Conservation (phyloP, 1,140 invertebrate genomes). For the Ruditapes philippinarum region DNA sequence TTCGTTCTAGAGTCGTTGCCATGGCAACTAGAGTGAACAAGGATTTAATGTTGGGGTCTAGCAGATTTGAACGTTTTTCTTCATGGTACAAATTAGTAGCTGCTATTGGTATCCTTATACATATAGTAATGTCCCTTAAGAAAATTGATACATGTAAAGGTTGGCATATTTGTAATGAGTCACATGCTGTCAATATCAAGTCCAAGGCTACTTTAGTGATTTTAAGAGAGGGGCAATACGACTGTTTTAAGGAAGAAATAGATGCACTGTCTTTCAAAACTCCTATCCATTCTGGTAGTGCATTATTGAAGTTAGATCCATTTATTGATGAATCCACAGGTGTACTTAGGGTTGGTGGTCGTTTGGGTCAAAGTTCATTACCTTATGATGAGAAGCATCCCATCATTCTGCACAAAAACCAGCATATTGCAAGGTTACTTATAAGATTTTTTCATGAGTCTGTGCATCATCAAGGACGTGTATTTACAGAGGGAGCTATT, state of each 20-base stretch:
- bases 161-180: constrained; percentile 61
- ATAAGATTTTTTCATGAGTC: constrained; percentile 60
- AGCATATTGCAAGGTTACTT: constrained; percentile 64
- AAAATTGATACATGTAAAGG: constrained; percentile 22
- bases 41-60: not conserved
- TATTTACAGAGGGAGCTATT: constrained; percentile 51
- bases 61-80: constrained; percentile 53
- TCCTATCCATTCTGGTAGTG: not conserved
- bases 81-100: constrained; percentile 55
- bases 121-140: constrained; percentile 28
- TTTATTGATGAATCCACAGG: constrained; percentile 68
- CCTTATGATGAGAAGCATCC: constrained; percentile 64
- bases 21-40: not conserved
- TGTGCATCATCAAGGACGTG: constrained; percentile 63
- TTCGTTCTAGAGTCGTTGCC: not conserved
- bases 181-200: not conserved
- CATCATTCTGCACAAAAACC: constrained; percentile 61
- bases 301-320: constrained; percentile 26
- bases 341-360: constrained; percentile 73
- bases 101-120: constrained; percentile 47
- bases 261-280: not conserved
- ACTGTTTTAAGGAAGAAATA: not conserved
- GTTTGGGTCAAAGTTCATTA: constrained; percentile 45
- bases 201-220: not conserved
- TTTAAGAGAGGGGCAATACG: not conserved